phyloP scores from a whole-genome alignment of 2,888 invertebrate genomes.

The Drosophila kuntzei region DNA sequence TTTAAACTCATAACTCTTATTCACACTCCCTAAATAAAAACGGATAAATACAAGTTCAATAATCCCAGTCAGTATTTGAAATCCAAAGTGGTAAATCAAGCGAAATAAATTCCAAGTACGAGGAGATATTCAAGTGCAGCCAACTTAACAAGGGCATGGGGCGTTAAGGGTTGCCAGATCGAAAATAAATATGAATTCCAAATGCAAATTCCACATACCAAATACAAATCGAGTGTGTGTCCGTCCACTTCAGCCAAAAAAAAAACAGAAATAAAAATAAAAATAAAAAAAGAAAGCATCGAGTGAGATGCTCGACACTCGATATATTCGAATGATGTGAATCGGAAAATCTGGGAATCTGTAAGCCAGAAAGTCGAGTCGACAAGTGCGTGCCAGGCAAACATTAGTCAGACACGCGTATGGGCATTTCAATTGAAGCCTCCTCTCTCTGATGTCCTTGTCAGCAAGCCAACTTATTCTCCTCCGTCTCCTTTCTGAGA shows the following conservation, averaged over 20 bases:
- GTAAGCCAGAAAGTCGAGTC: slow-evolving; percentile 56
- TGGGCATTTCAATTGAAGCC: slow-evolving; percentile 18
- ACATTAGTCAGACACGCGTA: slow-evolving; percentile 50
- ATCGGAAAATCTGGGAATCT: not conserved
- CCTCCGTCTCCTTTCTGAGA: not conserved
- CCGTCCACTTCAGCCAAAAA: slow-evolving; percentile 10
- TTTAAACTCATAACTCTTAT: too few species aligned
- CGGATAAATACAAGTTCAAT: too few species aligned
- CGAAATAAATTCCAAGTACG: not conserved
- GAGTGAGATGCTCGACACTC: slow-evolving; percentile 27
- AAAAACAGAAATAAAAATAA: too few species aligned
- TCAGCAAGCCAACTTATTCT: not conserved
- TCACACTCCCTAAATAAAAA: too few species aligned
- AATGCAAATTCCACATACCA: slow-evolving; percentile 5
- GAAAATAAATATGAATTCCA: slow-evolving; percentile 13
- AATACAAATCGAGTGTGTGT: slow-evolving; percentile 7
- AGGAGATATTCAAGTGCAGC: slow-evolving; percentile 12
- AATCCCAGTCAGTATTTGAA: not conserved
- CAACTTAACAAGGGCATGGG: slow-evolving; percentile 12
- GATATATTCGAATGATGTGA: slow-evolving; percentile 25
- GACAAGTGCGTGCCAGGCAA: slow-evolving; percentile 55
- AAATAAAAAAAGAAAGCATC: not conserved
- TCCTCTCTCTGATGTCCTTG: slow-evolving; percentile 19
- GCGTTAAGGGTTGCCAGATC: slow-evolving; percentile 5
- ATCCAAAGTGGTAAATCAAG: not conserved